phyloP scores from a whole-genome alignment of 2,888 invertebrate genomes.

The Andrena bucephala region DNA sequence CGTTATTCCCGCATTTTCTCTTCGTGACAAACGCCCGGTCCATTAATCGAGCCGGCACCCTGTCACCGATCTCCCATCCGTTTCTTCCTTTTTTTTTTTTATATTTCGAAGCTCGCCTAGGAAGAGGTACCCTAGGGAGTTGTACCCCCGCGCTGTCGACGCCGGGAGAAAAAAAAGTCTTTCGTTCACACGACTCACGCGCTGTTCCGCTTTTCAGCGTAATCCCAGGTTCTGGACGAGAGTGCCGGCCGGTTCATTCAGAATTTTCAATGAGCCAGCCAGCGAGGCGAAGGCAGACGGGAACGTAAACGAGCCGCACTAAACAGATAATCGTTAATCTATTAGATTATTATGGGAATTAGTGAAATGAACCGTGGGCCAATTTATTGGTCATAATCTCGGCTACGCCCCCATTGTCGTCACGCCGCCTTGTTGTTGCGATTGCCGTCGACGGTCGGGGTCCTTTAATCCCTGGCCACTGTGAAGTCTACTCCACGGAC shows the following conservation, averaged over 20 bases:
- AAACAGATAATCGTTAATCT: conserved; percentile 85
- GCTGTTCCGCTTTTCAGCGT: conserved; percentile 8
- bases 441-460: conserved; percentile 73
- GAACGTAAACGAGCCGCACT: conserved; percentile 81
- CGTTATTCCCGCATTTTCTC: conserved; percentile 45
- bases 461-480: conserved; percentile 79
- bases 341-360: conserved; percentile 85
- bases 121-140: background rate
- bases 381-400: conserved; percentile 85
- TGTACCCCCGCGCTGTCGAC: too few relatives aligned
- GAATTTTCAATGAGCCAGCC: conserved; percentile 51
- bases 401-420: conserved; percentile 76
- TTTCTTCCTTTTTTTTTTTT: conserved; percentile 1
- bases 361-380: conserved; percentile 84
- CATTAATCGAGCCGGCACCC: conserved; percentile 48
- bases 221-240: conserved; percentile 34
- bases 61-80: conserved; percentile 22
- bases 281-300: conserved; percentile 36
- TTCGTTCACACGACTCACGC: conserved; percentile 35
- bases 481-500: conserved; percentile 70
- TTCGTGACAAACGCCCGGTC: conserved; percentile 12
- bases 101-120: background rate
- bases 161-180: background rate
- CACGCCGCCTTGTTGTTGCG: conserved; percentile 71
- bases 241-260: conserved; percentile 64